A percentile compares a stretch with the other conserved stretches of the same genome.
Conservation (phyloP, 2,797 vertebrate species). For the Pseudochaenichthys georgianus region DNA sequence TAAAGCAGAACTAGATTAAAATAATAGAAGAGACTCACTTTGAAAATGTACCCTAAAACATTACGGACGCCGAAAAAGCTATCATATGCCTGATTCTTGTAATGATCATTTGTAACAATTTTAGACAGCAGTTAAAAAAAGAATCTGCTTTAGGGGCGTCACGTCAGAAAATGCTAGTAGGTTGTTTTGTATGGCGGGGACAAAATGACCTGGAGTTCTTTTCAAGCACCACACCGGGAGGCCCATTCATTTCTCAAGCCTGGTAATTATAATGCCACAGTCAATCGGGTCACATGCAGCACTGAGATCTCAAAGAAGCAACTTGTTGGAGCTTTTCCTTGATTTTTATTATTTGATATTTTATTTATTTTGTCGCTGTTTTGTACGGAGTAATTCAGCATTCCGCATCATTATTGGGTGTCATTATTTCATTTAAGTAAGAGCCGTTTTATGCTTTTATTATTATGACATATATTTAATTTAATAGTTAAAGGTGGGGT, state of each 20-base stretch:
- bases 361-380: too few species aligned
- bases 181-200: background rate
- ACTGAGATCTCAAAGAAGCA: background rate
- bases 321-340: background rate
- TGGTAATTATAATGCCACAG: background rate
- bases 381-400: too few species aligned
- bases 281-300: background rate
- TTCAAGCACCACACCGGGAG: background rate
- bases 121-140: background rate
- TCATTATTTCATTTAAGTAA: too few species aligned
- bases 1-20: too few species aligned
- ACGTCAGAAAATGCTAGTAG: background rate
- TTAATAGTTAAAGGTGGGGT: too few species aligned
- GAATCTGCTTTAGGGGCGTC: background rate
- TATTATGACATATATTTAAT: too few species aligned
- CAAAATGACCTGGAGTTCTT: background rate
- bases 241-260: background rate
- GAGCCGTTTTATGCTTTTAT: too few species aligned
- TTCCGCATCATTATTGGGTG: too few species aligned
- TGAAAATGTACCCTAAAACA: too few species aligned
- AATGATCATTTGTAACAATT: background rate
- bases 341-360: too few species aligned
- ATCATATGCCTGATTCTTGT: background rate
- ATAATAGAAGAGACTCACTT: too few species aligned
- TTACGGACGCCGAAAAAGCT: background rate